A percentile compares a stretch with the other conserved stretches of the same genome.
phyloP scores from a whole-genome alignment of 1,140 invertebrate species.

The Zaprionus taronus region DNA sequence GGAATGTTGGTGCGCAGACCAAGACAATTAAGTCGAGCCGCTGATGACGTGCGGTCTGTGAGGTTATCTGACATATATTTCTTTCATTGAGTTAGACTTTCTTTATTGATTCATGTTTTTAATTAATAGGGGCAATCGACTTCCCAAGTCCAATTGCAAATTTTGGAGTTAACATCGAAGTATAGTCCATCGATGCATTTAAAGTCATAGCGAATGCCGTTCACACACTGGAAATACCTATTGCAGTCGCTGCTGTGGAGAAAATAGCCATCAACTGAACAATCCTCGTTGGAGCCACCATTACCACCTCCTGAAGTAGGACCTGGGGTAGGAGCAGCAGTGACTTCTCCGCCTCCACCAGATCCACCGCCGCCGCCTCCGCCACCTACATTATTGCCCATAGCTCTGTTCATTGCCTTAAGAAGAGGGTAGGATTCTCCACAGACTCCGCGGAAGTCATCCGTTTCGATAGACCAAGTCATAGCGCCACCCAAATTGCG shows the following conservation, averaged over 20 bases:
- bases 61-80: not conserved
- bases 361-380: constrained; percentile 21
- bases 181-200: constrained; percentile 21
- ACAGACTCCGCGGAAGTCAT: constrained; percentile 90
- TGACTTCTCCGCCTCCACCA: constrained; percentile 26
- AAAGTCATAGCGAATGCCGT: constrained; percentile 54
- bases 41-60: no score
- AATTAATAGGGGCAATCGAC: constrained; percentile 50
- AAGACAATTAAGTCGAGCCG: no score
- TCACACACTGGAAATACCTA: constrained; percentile 37
- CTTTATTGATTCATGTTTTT: not conserved
- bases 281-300: constrained; percentile 31
- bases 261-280: constrained; percentile 39
- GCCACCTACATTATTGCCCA: constrained; percentile 35
- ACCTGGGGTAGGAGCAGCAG: constrained; percentile 16
- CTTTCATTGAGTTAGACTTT: no score
- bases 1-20: no score
- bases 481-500: constrained; percentile 89
- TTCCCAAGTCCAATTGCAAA: constrained; percentile 21
- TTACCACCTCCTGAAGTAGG: constrained; percentile 30
- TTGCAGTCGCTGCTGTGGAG: constrained; percentile 34
- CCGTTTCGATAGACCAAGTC: constrained; percentile 92
- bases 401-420: constrained; percentile 64
- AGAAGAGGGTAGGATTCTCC: constrained; percentile 85
- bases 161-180: constrained; percentile 9